phyloP scores from a whole-genome alignment of 2,797 vertebrate species.

The Gallirallus australis region DNA sequence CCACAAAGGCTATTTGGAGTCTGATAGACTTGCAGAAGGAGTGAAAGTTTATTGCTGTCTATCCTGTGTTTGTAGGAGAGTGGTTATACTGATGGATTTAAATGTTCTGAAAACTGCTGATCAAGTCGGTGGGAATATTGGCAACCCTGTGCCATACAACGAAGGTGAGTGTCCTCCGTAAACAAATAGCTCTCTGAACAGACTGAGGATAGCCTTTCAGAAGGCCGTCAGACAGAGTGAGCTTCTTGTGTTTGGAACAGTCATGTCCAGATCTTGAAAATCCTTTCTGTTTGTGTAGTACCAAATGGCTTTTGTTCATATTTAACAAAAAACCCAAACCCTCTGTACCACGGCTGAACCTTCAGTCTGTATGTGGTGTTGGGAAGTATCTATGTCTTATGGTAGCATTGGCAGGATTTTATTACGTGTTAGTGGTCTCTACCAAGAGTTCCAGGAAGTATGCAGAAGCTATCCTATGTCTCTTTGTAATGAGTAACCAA shows the following conservation, averaged over 20 bases:
- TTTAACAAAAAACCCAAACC: background rate
- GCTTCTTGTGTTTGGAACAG: background rate
- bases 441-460: conserved; percentile 37
- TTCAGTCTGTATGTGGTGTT: background rate
- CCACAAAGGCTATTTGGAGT: background rate
- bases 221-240: background rate
- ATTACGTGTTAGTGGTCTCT: background rate
- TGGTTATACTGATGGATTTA: conserved; percentile 94
- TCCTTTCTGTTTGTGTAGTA: background rate
- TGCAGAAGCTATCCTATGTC: conserved; percentile 16
- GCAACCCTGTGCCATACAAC: conserved; percentile 88
- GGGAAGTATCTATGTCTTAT: background rate
- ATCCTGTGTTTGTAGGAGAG: conserved; percentile 82
- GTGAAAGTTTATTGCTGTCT: background rate
- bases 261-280: background rate
- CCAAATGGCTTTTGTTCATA: background rate
- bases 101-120: conserved; percentile 87
- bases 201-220: background rate
- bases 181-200: background rate
- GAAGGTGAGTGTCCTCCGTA: conserved; percentile 84
- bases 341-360: background rate
- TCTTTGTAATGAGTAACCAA: conserved; percentile 51
- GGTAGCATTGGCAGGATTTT: background rate
- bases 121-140: conserved; percentile 85
- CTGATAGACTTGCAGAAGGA: background rate